phyloP scores from a whole-genome alignment of 2,113 vertebrate genomes.

The Peucedramus taeniatus region DNA sequence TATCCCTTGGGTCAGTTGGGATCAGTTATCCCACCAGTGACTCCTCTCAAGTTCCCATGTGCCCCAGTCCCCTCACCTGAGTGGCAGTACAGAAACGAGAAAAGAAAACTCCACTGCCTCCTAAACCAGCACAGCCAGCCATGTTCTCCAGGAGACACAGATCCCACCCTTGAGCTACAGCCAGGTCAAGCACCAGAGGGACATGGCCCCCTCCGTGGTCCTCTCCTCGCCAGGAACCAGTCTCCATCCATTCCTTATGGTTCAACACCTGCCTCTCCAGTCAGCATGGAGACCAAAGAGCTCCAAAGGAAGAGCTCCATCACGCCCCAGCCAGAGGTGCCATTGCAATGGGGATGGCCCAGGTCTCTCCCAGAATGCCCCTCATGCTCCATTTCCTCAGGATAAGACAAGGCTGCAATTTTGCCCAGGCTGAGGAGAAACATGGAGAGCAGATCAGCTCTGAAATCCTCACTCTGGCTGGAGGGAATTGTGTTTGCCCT shows the following conservation, averaged over 20 bases:
- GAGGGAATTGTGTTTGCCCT: neutral
- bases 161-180: neutral
- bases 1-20: neutral
- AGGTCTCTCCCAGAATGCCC: neutral
- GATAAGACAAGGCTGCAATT: fast-evolving
- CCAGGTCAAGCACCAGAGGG: no score
- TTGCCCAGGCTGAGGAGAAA: neutral
- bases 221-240: fast-evolving
- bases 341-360: neutral
- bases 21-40: fast-evolving
- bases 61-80: neutral
- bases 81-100: neutral
- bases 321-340: fast-evolving
- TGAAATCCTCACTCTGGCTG: fast-evolving
- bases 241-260: fast-evolving
- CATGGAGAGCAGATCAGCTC: fast-evolving
- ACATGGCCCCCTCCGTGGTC: fast-evolving
- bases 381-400: neutral
- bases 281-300: neutral
- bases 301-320: neutral
- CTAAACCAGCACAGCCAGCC: neutral
- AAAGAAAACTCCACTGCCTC: fast-evolving
- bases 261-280: neutral
- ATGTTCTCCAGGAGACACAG: neutral
- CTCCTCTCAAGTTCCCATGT: neutral